Percentiles rank a stretch among this genome's conserved stretches.
These are phyloP conservation scores for Ovis aries DNA, from an alignment of 2,113 vertebrate genomes.

Conservation along the genomic window DNA sequence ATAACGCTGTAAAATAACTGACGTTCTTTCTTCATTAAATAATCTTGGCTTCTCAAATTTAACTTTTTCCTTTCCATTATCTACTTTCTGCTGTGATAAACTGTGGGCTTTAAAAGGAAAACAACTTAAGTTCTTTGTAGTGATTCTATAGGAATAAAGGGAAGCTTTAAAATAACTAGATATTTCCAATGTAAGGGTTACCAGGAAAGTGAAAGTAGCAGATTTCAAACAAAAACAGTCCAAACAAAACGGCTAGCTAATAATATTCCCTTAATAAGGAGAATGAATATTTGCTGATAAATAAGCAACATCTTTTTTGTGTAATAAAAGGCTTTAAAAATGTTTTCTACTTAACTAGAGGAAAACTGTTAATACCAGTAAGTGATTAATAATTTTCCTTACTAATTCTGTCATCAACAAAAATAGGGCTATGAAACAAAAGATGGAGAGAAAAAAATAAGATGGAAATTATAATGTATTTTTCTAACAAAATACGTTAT, in stretches of 20 bases:
- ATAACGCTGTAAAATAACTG: background rate
- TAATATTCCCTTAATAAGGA: background rate
- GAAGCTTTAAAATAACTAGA: conserved; percentile 9
- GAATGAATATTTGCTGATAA: background rate
- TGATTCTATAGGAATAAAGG: background rate
- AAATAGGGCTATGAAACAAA: background rate
- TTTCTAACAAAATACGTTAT: background rate
- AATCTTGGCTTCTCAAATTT: background rate
- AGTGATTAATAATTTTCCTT: conserved; percentile 6
- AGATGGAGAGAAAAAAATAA: background rate
- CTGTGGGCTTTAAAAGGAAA: conserved; percentile 10
- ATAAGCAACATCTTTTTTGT: background rate
- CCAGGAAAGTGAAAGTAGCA: background rate
- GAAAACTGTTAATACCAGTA: background rate
- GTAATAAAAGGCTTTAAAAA: background rate
- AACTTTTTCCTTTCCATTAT: conserved; percentile 7
- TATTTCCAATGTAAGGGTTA: background rate
- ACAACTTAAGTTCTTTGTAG: background rate
- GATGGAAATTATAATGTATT: background rate
- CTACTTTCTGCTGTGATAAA: background rate
- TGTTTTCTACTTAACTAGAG: background rate
- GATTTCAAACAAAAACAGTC: background rate
- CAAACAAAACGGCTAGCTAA: background rate
- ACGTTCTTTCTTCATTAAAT: background rate
- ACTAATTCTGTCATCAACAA: conserved; percentile 34